Percentiles rank a stretch among this genome's conserved stretches.
phyloP scores from a whole-genome alignment of 2,797 vertebrate genomes.

The Eulemur albifrons region DNA sequence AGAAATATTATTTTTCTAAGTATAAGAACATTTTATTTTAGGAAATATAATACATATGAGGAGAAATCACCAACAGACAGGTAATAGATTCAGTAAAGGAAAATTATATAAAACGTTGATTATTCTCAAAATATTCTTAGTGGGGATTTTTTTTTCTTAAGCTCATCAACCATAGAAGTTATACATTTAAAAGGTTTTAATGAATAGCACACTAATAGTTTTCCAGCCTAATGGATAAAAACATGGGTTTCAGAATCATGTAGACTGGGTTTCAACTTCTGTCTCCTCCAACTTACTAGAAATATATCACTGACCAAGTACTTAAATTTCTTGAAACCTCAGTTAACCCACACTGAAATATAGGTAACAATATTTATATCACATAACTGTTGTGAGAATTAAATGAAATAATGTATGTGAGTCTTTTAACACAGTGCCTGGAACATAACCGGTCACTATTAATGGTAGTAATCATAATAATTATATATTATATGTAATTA shows the following conservation, averaged over 20 bases:
- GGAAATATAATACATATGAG: constrained; percentile 36
- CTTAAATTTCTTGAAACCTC: constrained; percentile 28
- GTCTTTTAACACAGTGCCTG: neutral
- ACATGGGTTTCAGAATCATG: neutral
- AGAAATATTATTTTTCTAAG: constrained; percentile 36
- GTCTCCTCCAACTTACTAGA: neutral
- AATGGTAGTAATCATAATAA: constrained; percentile 18
- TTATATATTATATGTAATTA: neutral
- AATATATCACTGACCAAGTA: neutral
- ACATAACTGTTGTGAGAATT: neutral
- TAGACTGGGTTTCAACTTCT: neutral
- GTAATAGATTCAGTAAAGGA: constrained; percentile 12
- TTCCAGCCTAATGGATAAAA: neutral
- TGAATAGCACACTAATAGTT: neutral
- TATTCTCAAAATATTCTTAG: constrained; percentile 15
- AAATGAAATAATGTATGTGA: neutral
- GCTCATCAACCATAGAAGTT: neutral
- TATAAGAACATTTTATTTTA: constrained; percentile 48
- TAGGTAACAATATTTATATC: constrained; percentile 27
- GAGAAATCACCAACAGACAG: constrained; percentile 18
- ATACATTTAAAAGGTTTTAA: constrained; percentile 14
- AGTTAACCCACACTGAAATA: neutral
- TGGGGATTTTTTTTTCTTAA: neutral
- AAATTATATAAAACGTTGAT: neutral
- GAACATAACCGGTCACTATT: neutral